These are phyloP conservation scores for Spea hammondii DNA, from an alignment of 2,797 vertebrate species.

Conservation along the genomic window DNA sequence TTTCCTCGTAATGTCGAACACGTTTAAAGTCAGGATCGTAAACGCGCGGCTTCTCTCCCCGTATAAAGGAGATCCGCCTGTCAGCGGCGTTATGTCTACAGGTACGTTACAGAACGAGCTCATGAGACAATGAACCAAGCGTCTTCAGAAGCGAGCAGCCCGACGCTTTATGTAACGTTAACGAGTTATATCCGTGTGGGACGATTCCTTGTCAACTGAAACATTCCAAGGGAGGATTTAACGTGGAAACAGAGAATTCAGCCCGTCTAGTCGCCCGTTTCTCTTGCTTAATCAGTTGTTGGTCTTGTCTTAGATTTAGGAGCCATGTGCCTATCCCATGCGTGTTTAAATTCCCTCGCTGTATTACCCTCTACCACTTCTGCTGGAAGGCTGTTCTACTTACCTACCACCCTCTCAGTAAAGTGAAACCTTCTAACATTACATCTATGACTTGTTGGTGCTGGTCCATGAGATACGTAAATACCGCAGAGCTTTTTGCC, in stretches of 20 bases:
- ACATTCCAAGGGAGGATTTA: not conserved
- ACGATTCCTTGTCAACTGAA: not conserved
- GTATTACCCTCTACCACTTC: too few relatives aligned
- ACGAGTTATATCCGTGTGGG: not conserved
- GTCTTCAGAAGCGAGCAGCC: not conserved
- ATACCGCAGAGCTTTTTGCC: too few relatives aligned
- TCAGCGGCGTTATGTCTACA: slow-evolving; percentile 5
- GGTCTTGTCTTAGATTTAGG: too few relatives aligned
- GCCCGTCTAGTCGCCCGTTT: not conserved
- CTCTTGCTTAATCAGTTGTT: too few relatives aligned
- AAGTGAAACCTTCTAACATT: too few relatives aligned
- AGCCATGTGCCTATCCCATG: too few relatives aligned
- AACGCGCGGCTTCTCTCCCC: not conserved
- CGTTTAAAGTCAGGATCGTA: not conserved
- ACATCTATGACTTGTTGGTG: not conserved
- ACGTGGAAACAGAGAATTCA: not conserved
- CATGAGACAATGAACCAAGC: not conserved
- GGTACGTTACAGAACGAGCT: not conserved
- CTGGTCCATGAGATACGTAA: too few relatives aligned
- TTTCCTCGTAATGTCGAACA: not conserved
- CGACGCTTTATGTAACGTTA: not conserved
- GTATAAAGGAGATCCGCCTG: not conserved
- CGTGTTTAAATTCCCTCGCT: too few relatives aligned
- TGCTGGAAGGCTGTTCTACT: too few relatives aligned
- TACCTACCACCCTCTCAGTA: too few relatives aligned